Evolutionary conservation across 2,113 vertebrate genomes (phyloP).

Genomic region (Oceanodroma tethys): DNA sequence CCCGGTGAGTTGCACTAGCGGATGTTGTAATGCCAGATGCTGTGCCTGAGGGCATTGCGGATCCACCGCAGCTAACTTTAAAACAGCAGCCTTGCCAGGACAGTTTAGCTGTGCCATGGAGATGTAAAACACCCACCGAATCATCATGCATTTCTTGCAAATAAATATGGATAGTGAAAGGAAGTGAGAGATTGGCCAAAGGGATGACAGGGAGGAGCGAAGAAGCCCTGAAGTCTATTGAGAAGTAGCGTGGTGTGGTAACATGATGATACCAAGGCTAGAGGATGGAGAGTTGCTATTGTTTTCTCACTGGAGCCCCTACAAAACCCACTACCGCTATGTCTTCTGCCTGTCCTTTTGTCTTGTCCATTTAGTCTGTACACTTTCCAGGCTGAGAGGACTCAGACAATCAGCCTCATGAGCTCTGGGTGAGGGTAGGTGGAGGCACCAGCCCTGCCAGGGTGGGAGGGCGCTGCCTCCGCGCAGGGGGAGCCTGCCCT

Average conservation of each 20-base stretch:
- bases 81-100: background rate
- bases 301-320: background rate
- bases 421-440: background rate
- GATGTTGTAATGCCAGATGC: background rate
- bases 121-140: background rate
- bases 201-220: background rate
- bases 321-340: background rate
- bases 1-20: fast-evolving
- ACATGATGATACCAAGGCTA: background rate
- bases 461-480: fast-evolving
- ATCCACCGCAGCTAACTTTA: background rate
- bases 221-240: background rate
- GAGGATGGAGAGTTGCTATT: background rate
- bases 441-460: background rate
- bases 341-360: background rate
- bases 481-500: background rate
- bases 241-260: background rate
- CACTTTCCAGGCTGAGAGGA: background rate
- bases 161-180: background rate
- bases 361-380: background rate
- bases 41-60: background rate
- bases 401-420: background rate
- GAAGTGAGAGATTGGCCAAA: background rate
- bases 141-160: background rate
- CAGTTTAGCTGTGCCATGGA: background rate